phyloP scores from a whole-genome alignment of 1,140 invertebrate species.

The Aethina tumida region DNA sequence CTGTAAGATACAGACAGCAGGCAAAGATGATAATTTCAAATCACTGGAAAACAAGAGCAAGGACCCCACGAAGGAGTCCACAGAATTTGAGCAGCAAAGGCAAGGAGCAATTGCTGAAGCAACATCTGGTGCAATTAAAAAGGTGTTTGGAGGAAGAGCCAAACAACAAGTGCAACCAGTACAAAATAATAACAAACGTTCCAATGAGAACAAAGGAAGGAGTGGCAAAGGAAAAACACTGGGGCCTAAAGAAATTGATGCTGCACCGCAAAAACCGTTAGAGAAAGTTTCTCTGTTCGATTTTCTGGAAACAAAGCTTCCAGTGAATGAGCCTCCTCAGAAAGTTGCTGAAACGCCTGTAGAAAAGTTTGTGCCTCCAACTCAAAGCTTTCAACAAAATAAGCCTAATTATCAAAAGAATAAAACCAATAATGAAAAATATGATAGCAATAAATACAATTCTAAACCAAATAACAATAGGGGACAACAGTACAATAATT shows the following conservation, averaged over 20 bases:
- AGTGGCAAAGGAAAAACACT: constrained; percentile 33
- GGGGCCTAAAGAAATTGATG: constrained; percentile 43
- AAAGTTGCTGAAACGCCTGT: too few species aligned
- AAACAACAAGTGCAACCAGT: constrained; percentile 56
- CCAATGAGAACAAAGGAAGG: constrained; percentile 27
- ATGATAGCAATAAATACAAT: constrained; percentile 6
- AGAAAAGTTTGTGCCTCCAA: too few species aligned
- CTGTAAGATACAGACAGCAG: constrained; percentile 53
- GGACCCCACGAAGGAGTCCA: constrained; percentile 50
- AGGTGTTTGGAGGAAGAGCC: constrained; percentile 64
- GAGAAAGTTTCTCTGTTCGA: constrained; percentile 79
- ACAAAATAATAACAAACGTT: constrained; percentile 49
- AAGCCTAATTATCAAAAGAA: neutral
- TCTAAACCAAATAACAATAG: neutral
- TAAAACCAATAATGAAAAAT: neutral
- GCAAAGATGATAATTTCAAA: constrained; percentile 60
- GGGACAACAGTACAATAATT: too few species aligned
- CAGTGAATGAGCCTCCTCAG: constrained; percentile 34
- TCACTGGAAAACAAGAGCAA: constrained; percentile 52
- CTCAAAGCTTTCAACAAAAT: too few species aligned
- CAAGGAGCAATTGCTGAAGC: constrained; percentile 81
- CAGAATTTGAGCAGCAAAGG: constrained; percentile 76
- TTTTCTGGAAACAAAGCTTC: constrained; percentile 76
- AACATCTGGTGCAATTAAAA: constrained; percentile 63
- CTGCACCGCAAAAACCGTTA: constrained; percentile 58